phyloP scores from a whole-genome alignment of 1,140 invertebrate genomes.

The Latrodectus geometricus region DNA sequence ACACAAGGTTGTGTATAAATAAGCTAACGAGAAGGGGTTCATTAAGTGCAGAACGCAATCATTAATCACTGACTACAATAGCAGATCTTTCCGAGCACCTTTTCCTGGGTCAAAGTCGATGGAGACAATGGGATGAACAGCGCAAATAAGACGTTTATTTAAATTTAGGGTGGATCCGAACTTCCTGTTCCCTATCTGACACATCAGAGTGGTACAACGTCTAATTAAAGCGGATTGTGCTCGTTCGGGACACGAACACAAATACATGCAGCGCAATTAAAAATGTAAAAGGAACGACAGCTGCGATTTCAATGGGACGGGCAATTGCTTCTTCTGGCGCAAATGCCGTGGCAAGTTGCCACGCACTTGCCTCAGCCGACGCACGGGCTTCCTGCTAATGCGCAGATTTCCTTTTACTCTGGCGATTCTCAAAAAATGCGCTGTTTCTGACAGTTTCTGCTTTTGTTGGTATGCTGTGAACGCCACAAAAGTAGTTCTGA shows the following conservation, averaged over 20 bases:
- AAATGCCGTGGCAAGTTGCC: conserved; percentile 20
- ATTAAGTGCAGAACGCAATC: too few relatives aligned
- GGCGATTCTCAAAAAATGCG: too few relatives aligned
- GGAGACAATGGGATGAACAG: neutral
- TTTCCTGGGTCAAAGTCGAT: neutral
- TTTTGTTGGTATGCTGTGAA: neutral
- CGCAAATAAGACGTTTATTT: neutral
- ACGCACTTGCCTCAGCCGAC: neutral
- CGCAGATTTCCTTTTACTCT: neutral
- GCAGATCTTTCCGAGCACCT: too few relatives aligned
- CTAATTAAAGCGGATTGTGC: neutral
- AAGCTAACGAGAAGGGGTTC: too few relatives aligned
- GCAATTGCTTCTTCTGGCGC: neutral
- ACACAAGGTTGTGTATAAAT: too few relatives aligned
- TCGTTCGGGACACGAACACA: neutral
- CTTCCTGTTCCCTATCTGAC: neutral
- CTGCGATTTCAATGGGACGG: conserved; percentile 14
- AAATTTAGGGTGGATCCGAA: neutral
- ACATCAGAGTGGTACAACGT: neutral
- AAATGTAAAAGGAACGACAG: conserved; percentile 4
- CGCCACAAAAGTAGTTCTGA: neutral
- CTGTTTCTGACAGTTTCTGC: neutral
- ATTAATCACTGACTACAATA: too few relatives aligned
- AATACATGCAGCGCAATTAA: neutral
- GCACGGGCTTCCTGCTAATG: neutral